Percentiles rank a stretch among this genome's conserved stretches.
Conservation (phyloP, 1,140 invertebrate genomes). For the Platyscapa corneri region DNA sequence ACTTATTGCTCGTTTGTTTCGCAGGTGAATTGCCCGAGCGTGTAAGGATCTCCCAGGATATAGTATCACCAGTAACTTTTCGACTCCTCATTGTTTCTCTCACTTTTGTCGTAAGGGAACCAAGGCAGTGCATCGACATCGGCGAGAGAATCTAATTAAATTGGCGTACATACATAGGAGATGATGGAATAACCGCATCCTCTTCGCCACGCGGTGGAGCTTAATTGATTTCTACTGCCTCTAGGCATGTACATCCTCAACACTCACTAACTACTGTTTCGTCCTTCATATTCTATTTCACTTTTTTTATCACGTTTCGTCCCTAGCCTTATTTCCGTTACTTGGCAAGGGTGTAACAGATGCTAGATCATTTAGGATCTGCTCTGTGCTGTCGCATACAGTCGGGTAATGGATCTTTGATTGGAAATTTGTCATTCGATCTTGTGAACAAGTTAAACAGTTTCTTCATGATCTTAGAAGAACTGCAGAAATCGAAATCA, state of each 20-base stretch:
- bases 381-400: not conserved
- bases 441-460: not conserved
- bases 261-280: not conserved
- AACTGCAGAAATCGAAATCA: not conserved
- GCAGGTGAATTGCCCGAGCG: not conserved
- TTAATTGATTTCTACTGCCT: conserved; percentile 37
- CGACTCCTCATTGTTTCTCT: not conserved
- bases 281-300: not conserved
- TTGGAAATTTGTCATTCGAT: not conserved
- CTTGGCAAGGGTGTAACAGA: not conserved
- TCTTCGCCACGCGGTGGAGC: not conserved
- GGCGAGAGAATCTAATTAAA: conserved; percentile 39
- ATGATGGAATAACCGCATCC: conserved; percentile 28
- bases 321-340: not conserved
- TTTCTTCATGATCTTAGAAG: not conserved
- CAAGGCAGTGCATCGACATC: not conserved
- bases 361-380: not conserved
- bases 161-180: not conserved
- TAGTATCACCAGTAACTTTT: not conserved
- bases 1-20: not conserved
- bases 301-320: not conserved
- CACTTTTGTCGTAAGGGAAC: not conserved
- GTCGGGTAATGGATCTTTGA: not conserved
- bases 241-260: not conserved
- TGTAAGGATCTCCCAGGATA: not conserved